These are phyloP conservation scores for Eudorcas thomsonii DNA, from an alignment of 2,113 vertebrate genomes.

Conservation along the genomic window DNA sequence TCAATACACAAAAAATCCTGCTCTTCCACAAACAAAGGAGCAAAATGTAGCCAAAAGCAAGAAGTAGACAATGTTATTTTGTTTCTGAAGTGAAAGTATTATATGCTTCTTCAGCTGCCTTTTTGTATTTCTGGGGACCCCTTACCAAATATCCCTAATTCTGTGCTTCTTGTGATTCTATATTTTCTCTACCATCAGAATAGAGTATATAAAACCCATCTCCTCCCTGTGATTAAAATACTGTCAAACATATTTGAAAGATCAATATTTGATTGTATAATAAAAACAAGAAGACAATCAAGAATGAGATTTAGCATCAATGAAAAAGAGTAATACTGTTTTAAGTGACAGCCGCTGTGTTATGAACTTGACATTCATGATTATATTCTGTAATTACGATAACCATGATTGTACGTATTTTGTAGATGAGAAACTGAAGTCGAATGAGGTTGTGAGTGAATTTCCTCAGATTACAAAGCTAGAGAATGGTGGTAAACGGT, in stretches of 20 bases:
- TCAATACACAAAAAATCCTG: background rate
- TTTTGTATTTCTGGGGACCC: background rate
- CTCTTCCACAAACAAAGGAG: background rate
- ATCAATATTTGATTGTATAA: background rate
- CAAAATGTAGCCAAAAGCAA: background rate
- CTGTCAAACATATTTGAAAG: background rate
- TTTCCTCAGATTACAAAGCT: background rate
- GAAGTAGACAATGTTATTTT: background rate
- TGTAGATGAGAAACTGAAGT: background rate
- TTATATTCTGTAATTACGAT: background rate
- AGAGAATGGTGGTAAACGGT: background rate
- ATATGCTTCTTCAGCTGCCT: background rate
- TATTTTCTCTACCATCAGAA: background rate
- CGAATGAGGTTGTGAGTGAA: background rate
- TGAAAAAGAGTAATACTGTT: background rate
- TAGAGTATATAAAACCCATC: background rate
- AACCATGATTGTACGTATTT: background rate
- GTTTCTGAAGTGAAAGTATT: background rate
- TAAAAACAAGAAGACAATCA: background rate
- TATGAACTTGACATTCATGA: background rate
- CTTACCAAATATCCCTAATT: background rate
- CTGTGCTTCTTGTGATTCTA: background rate
- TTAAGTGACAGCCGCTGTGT: background rate
- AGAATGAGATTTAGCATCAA: background rate
- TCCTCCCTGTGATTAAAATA: background rate